These are phyloP conservation scores for Zootermopsis nevadensis DNA, from an alignment of 2,888 invertebrate genomes.

Conservation along the genomic window DNA sequence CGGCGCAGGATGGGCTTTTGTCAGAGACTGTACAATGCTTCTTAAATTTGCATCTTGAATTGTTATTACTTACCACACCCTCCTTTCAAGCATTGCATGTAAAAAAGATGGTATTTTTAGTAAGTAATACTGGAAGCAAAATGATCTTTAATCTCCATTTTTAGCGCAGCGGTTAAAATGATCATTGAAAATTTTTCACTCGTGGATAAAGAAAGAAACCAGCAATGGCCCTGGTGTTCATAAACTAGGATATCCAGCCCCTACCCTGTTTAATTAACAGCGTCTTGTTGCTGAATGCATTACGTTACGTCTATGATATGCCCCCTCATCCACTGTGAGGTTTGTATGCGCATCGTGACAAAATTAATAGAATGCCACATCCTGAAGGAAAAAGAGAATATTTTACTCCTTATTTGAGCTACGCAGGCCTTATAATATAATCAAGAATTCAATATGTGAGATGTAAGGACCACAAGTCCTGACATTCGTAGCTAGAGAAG, in stretches of 20 bases:
- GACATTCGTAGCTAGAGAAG: background rate
- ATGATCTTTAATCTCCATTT: no score
- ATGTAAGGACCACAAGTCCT: background rate
- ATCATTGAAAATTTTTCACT: background rate
- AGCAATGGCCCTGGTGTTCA: background rate
- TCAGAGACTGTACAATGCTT: no score
- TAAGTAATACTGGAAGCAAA: no score
- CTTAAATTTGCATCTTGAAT: no score
- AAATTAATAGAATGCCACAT: slow-evolving; percentile 25
- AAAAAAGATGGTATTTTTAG: no score
- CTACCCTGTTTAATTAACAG: background rate
- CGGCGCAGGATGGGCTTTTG: no score
- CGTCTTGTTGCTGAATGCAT: slow-evolving; percentile 14
- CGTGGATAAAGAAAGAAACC: background rate
- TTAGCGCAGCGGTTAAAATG: no score
- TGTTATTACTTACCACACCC: no score
- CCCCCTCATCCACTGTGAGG: background rate
- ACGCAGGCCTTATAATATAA: background rate
- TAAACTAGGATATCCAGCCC: background rate
- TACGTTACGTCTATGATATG: background rate
- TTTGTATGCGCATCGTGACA: background rate
- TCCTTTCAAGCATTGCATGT: no score
- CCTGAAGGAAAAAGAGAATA: background rate
- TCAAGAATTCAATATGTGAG: slow-evolving; percentile 12
- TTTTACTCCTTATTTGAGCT: background rate